Conservation (phyloP, 2,113 vertebrate genomes). For the Centrocercus urophasianus region DNA sequence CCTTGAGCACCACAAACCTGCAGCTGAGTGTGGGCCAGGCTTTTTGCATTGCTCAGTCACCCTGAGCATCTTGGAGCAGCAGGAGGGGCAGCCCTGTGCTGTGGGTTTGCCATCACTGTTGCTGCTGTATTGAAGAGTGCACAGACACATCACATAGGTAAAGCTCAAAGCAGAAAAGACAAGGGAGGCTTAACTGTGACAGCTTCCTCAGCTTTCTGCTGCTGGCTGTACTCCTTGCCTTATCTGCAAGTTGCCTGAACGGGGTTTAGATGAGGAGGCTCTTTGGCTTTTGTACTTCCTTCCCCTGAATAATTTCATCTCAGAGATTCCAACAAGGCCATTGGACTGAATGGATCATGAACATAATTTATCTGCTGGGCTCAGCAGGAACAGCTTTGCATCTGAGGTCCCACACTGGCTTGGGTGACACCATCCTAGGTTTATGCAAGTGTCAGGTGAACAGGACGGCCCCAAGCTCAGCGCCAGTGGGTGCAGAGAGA, state of each 20-base stretch:
- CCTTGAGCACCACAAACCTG: too few relatives aligned
- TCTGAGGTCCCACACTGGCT: not conserved
- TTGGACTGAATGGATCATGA: not conserved
- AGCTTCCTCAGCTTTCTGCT: not conserved
- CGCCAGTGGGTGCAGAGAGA: not conserved
- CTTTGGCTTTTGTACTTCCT: not conserved
- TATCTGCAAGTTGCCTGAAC: not conserved
- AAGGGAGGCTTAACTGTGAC: not conserved
- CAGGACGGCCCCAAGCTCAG: not conserved
- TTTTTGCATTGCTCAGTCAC: too few relatives aligned
- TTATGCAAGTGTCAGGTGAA: not conserved
- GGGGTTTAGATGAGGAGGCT: not conserved
- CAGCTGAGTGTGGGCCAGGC: too few relatives aligned
- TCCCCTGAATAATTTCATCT: not conserved
- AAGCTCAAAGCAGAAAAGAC: not conserved
- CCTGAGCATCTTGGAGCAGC: too few relatives aligned
- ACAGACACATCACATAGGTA: not conserved
- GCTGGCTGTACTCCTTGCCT: not conserved
- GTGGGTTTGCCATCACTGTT: accelerated
- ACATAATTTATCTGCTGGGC: not conserved
- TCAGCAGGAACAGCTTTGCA: not conserved
- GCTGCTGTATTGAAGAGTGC: not conserved
- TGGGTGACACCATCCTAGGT: not conserved
- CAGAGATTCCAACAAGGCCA: not conserved
- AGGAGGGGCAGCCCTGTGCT: too few relatives aligned